Evolutionary conservation across 1,140 invertebrate species (phyloP).

Genomic region (Physella acuta): DNA sequence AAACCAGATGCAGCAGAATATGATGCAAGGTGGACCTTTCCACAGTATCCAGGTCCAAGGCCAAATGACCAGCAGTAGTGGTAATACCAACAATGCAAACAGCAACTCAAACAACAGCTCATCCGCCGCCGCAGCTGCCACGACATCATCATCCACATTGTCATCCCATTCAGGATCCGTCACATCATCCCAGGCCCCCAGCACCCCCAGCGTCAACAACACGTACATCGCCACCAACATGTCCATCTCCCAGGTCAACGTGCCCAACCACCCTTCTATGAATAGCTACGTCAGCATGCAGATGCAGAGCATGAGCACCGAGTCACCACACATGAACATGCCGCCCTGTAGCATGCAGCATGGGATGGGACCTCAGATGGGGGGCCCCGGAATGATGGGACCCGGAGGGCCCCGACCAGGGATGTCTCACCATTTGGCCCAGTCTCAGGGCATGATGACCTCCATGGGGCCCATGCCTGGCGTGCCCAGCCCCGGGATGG

Average conservation of each 20-base stretch:
- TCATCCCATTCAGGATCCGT: background rate
- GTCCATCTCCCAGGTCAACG: conserved; percentile 62
- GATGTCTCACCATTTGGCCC: conserved; percentile 22
- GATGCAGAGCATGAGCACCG: conserved; percentile 40
- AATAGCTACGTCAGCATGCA: conserved; percentile 43
- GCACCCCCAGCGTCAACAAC: conserved; percentile 62
- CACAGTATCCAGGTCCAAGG: conserved; percentile 59
- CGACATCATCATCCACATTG: conserved; percentile 27
- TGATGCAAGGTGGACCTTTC: conserved; percentile 60
- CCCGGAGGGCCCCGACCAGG: conserved; percentile 47
- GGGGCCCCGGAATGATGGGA: conserved; percentile 59
- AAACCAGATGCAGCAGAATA: conserved; percentile 59
- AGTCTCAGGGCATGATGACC: conserved; percentile 27
- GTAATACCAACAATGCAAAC: conserved; percentile 1
- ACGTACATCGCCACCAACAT: conserved; percentile 64
- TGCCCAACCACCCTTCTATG: conserved; percentile 33
- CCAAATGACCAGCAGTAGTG: conserved; percentile 29
- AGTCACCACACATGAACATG: conserved; percentile 14
- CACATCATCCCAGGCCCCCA: conserved; percentile 24
- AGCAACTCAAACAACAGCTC: conserved; percentile 33
- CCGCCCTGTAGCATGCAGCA: conserved; percentile 10
- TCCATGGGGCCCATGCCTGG: background rate
- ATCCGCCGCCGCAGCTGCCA: conserved; percentile 22
- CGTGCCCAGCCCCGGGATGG: conserved; percentile 19
- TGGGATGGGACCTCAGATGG: conserved; percentile 11